Evolutionary conservation across 2,113 vertebrate species (phyloP), one percentile per base, ranked within the genome.

Genomic region (Nannospalax galili): DNA sequence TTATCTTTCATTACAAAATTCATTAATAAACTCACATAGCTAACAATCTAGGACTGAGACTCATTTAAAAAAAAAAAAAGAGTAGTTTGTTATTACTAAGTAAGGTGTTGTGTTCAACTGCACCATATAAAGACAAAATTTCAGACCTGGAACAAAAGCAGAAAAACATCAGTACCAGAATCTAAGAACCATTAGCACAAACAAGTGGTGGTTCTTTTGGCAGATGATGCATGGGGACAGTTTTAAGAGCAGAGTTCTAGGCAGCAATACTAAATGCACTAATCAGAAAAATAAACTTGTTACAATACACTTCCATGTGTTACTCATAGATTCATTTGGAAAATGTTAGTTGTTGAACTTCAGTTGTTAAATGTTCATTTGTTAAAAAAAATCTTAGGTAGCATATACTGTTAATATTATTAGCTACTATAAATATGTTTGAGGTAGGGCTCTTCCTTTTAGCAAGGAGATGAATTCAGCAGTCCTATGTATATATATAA

Each of bases 341-440:
- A 75, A 90, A 87, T 42, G 28, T 3, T 19, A 67, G 58, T 42
- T 52, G 37, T 22, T 82, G 19, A 92, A 72, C 28, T 87, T 74
- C 48, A 42, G 67, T 86, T 78, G 70, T 64, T 92, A 80, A 92
- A 75, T 64, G n/a, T 90, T 95, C 72, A 87, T 48, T 92, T 28
- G 73, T 88, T 79, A 75, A 88, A 78, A 35, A 16, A 91, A 84
- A 19, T 88, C 64, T 58, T 92, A 40, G 11, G 28, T 20, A 70
- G 45, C 32, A 6, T 87, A 28, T 37, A 79, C 11, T 48, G 8
- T 64, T 58, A 26, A 81, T 69, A 20, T 91, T 72, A 20, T 72
- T 70, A 4, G 16, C 30, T 69, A 78, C n/a, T 52, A 26, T 62
- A 94, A 85, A 40, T 74, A 64, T 52, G 12, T 92, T 70, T 90